Percentiles rank a stretch among this genome's conserved stretches.
Evolutionary conservation across 2,888 invertebrate species (phyloP).

Genomic region (Clepsis dumicolana): DNA sequence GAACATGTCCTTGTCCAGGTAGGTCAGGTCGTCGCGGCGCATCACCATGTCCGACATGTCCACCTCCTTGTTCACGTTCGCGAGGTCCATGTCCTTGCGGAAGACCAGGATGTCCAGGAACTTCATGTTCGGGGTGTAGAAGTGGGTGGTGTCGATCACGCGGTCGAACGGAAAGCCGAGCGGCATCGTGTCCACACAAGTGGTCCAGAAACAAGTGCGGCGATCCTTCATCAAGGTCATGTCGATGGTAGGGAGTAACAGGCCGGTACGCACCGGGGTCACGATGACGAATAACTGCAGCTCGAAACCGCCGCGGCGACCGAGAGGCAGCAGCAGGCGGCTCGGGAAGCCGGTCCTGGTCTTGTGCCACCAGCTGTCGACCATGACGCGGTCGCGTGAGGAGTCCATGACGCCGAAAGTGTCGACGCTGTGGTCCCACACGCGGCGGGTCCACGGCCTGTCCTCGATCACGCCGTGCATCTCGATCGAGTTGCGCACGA

Average conservation of each 20-base stretch:
- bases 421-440: slow-evolving; percentile 59
- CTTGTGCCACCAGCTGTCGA: slow-evolving; percentile 85
- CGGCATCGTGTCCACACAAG: slow-evolving; percentile 87
- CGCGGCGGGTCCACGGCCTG: slow-evolving; percentile 75
- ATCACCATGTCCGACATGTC: slow-evolving; percentile 73
- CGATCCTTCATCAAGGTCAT: slow-evolving; percentile 80
- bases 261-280: slow-evolving; percentile 82
- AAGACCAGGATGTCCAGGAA: slow-evolving; percentile 88
- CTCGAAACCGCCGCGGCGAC: slow-evolving; percentile 87
- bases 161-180: slow-evolving; percentile 93
- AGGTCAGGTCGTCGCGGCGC: slow-evolving; percentile 77
- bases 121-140: slow-evolving; percentile 89
- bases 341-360: slow-evolving; percentile 88
- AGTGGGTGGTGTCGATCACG: slow-evolving; percentile 84
- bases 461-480: slow-evolving; percentile 88
- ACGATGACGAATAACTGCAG: slow-evolving; percentile 88
- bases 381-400: slow-evolving; percentile 79
- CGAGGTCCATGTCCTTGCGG: slow-evolving; percentile 81
- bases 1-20: slow-evolving; percentile 73
- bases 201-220: slow-evolving; percentile 83
- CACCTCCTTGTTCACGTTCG: slow-evolving; percentile 54
- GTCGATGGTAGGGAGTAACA: slow-evolving; percentile 75
- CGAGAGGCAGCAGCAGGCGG: slow-evolving; percentile 90
- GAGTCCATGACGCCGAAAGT: slow-evolving; percentile 59
- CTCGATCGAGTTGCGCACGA: slow-evolving; percentile 89